These are phyloP conservation scores for Drosophila falleni DNA, from an alignment of 2,888 invertebrate species.

Conservation along the genomic window DNA sequence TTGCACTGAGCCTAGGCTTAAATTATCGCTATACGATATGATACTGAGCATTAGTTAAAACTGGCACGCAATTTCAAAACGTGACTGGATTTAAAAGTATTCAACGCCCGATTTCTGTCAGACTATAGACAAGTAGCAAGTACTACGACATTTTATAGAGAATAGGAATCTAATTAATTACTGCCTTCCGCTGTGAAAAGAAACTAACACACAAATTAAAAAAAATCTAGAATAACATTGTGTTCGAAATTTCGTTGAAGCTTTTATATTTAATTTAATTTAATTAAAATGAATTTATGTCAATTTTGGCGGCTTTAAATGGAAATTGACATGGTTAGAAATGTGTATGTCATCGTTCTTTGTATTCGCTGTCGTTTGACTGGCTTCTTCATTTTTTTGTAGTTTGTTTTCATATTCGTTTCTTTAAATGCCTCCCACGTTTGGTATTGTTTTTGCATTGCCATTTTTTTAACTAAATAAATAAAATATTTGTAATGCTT, in stretches of 20 bases:
- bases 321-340: conserved; percentile 69
- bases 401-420: conserved; percentile 23
- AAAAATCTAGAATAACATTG: conserved; percentile 1
- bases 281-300: conserved; percentile 66
- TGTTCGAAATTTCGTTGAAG: neutral
- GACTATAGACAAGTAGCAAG: conserved; percentile 15
- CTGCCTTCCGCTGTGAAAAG: conserved; percentile 1
- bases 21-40: conserved; percentile 16
- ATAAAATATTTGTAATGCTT: conserved; percentile 51
- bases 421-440: conserved; percentile 61
- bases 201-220: neutral
- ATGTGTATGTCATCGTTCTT: conserved; percentile 34
- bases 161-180: conserved; percentile 16
- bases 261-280: conserved; percentile 70
- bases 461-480: conserved; percentile 12
- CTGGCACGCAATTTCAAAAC: conserved; percentile 63
- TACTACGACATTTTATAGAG: conserved; percentile 2
- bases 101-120: conserved; percentile 68
- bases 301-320: conserved; percentile 60
- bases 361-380: conserved; percentile 31
- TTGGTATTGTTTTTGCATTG: conserved; percentile 44
- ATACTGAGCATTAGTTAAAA: conserved; percentile 59
- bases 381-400: conserved; percentile 51
- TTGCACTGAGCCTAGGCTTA: conserved; percentile 37
- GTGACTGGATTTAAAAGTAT: conserved; percentile 53